A percentile compares a stretch with the other conserved stretches of the same genome.
Evolutionary conservation across 2,888 invertebrate genomes (phyloP).

Genomic region (Thumatha senex): DNA sequence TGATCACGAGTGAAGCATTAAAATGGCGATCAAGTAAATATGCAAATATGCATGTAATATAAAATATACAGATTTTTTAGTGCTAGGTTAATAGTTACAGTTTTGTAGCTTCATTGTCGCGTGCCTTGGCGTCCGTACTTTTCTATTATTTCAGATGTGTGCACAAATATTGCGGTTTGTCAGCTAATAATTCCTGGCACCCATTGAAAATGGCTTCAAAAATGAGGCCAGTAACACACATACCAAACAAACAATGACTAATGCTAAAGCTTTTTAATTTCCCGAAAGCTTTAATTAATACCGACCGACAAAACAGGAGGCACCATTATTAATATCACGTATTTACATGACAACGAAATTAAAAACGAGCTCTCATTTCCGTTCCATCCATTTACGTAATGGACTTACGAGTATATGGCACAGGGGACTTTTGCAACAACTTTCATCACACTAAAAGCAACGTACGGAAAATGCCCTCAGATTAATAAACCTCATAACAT

Average conservation of each 20-base stretch:
- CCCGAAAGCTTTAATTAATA: constrained; percentile 54
- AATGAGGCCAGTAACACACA: not conserved
- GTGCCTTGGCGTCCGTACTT: too few relatives aligned
- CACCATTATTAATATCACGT: constrained; percentile 62
- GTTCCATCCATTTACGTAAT: constrained; percentile 74
- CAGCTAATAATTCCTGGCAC: too few relatives aligned
- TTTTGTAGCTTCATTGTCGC: too few relatives aligned
- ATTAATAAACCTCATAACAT: constrained; percentile 76
- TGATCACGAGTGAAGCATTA: too few relatives aligned
- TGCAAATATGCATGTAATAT: too few relatives aligned
- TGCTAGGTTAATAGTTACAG: too few relatives aligned
- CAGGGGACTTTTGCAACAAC: constrained; percentile 70
- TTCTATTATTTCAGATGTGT: too few relatives aligned
- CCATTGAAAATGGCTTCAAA: not conserved
- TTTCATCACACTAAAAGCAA: constrained; percentile 82
- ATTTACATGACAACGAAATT: constrained; percentile 70
- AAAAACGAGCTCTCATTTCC: constrained; percentile 79
- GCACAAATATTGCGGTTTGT: too few relatives aligned
- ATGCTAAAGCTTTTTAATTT: constrained; percentile 19
- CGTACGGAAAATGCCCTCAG: constrained; percentile 75
- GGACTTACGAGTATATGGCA: constrained; percentile 49
- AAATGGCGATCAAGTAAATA: too few relatives aligned
- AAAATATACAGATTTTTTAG: too few relatives aligned
- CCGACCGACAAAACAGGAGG: constrained; percentile 52
- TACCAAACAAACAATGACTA: not conserved